Percentiles rank a stretch among this genome's conserved stretches.
phyloP scores from a whole-genome alignment of 1,140 invertebrate species.

The Camponotus vicinus region DNA sequence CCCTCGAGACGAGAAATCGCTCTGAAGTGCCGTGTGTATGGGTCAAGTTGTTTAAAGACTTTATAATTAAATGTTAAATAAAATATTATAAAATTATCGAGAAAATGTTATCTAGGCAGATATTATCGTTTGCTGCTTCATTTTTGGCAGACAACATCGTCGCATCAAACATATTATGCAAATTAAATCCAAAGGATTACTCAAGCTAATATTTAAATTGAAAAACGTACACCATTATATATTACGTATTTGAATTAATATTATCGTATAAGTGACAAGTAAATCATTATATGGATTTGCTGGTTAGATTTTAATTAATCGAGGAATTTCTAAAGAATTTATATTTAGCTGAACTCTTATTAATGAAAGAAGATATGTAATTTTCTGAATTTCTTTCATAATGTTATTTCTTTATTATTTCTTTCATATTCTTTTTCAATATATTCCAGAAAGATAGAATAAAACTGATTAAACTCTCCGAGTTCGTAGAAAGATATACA shows the following conservation, averaged over 20 bases:
- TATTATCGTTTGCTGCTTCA: not conserved
- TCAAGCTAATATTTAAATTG: constrained; percentile 1
- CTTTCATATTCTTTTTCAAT: not conserved
- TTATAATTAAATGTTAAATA: constrained; percentile 38
- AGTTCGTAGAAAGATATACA: constrained; percentile 11
- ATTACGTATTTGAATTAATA: not conserved
- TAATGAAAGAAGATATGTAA: not conserved
- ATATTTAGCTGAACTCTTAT: not conserved
- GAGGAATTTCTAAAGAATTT: too few relatives aligned
- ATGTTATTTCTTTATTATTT: not conserved
- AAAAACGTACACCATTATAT: not conserved
- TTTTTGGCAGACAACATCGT: not conserved
- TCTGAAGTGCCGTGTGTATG: not conserved
- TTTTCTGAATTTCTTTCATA: not conserved
- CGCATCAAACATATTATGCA: not conserved
- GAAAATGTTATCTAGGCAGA: not conserved
- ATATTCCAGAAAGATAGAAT: not conserved
- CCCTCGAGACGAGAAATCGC: constrained; percentile 22
- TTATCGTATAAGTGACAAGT: not conserved
- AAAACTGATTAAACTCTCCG: not conserved
- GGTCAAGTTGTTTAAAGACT: constrained; percentile 35
- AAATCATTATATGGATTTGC: constrained; percentile 3
- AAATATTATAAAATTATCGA: constrained; percentile 37
- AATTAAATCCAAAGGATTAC: not conserved
- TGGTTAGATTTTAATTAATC: not conserved